phyloP scores from a whole-genome alignment of 2,113 vertebrate species.

The Fulica atra region DNA sequence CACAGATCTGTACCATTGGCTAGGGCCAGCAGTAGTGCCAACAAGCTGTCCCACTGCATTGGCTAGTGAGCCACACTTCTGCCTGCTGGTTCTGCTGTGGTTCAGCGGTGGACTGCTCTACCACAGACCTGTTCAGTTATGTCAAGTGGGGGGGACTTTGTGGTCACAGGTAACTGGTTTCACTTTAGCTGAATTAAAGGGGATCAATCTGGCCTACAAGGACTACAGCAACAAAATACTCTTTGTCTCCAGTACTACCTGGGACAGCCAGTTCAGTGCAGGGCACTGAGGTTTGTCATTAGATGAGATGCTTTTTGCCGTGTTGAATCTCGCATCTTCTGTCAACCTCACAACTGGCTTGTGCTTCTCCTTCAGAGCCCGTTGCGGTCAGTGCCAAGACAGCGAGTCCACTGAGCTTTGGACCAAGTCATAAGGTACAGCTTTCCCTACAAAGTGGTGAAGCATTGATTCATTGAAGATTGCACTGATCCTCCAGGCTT shows the following conservation, averaged over 20 bases:
- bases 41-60: not conserved
- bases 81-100: not conserved
- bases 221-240: not conserved
- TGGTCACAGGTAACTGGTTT: not conserved
- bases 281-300: not conserved
- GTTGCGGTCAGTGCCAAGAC: not conserved
- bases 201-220: not conserved
- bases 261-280: not conserved
- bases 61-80: fast-evolving
- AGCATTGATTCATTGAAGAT: not conserved
- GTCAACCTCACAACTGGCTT: not conserved
- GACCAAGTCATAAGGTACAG: not conserved
- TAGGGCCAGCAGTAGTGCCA: not conserved
- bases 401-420: not conserved
- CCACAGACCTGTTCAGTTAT: not conserved
- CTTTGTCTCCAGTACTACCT: not conserved
- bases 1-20: not conserved
- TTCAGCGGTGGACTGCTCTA: not conserved
- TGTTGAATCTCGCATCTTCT: not conserved
- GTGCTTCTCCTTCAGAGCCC: not conserved
- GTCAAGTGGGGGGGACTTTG: not conserved
- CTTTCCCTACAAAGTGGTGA: not conserved
- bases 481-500: not conserved
- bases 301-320: not conserved
- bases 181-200: not conserved